Conservation (phyloP, 2,797 vertebrate genomes). For the Hypotaenidia okinawae region DNA sequence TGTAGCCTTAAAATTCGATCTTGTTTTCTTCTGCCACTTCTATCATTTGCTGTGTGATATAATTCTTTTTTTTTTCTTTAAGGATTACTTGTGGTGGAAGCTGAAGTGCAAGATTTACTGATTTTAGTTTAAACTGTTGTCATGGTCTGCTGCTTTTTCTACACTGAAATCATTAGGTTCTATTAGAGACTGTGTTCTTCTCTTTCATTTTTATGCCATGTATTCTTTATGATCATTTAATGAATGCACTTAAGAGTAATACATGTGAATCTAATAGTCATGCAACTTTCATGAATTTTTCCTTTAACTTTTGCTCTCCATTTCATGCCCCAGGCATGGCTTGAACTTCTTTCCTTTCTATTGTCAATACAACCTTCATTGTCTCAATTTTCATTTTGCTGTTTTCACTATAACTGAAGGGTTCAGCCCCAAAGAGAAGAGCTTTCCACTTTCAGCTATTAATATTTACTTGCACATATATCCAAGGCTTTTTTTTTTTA, state of each 20-base stretch:
- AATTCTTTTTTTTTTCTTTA: neutral
- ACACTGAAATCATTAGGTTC: conserved; percentile 2
- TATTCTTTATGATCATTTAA: conserved; percentile 58
- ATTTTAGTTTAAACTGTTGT: conserved; percentile 24
- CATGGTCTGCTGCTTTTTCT: conserved; percentile 27
- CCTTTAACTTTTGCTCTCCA: neutral
- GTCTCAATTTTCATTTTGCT: neutral
- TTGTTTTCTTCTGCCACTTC: neutral
- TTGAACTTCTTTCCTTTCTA: conserved; percentile 29
- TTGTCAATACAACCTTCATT: neutral
- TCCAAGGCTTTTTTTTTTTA: neutral
- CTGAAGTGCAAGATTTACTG: conserved; percentile 2
- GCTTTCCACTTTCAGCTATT: neutral
- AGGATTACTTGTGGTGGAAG: neutral
- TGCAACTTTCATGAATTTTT: conserved; percentile 51
- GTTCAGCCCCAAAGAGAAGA: neutral
- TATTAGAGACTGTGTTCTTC: neutral
- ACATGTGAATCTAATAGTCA: conserved; percentile 22
- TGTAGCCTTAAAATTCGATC: neutral
- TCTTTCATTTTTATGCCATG: conserved; percentile 23
- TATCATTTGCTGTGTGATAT: neutral
- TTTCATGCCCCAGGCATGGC: neutral
- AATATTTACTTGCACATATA: neutral
- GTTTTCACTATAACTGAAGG: neutral
- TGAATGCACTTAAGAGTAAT: conserved; percentile 41